Evolutionary conservation across 1,140 invertebrate species (phyloP).

Genomic region (Atta cephalotes): DNA sequence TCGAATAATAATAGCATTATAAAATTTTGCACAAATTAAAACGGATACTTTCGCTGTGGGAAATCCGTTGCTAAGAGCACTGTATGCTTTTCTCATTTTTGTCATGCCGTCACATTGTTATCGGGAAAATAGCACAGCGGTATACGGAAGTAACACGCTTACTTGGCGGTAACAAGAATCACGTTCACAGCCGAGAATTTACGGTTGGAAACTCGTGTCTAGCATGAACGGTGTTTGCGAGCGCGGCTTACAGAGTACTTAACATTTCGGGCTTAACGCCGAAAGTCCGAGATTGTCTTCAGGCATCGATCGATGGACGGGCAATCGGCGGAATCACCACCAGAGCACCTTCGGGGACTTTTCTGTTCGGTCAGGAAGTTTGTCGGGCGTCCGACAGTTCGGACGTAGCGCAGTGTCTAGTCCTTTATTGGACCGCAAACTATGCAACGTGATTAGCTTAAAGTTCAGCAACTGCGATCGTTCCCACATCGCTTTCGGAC

Average conservation of each 20-base stretch:
- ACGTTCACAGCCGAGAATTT: slow-evolving; percentile 41
- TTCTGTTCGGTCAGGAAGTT: slow-evolving; percentile 62
- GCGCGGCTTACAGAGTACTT: slow-evolving; percentile 53
- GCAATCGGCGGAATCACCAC: slow-evolving; percentile 33
- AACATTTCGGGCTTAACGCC: slow-evolving; percentile 55
- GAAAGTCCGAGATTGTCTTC: slow-evolving; percentile 60
- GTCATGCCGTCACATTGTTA: slow-evolving; percentile 8
- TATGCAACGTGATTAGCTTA: slow-evolving; percentile 69
- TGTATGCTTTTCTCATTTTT: slow-evolving; percentile 7
- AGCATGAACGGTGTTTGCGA: slow-evolving; percentile 49
- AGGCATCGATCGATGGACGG: slow-evolving; percentile 45
- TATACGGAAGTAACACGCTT: background rate
- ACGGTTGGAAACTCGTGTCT: slow-evolving; percentile 33
- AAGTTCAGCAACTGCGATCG: slow-evolving; percentile 68
- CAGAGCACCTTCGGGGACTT: slow-evolving; percentile 45
- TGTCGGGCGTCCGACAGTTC: slow-evolving; percentile 51
- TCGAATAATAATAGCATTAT: background rate
- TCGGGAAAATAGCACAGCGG: slow-evolving; percentile 5
- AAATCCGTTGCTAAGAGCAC: background rate
- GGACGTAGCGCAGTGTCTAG: slow-evolving; percentile 28
- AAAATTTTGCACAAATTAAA: background rate
- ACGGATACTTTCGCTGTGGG: background rate
- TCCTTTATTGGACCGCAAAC: slow-evolving; percentile 61
- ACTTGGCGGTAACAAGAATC: slow-evolving; percentile 33
- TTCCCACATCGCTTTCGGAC: slow-evolving; percentile 54